These are phyloP conservation scores for Lipotes vexillifer DNA, from an alignment of 2,113 vertebrate species.

Conservation along the genomic window DNA sequence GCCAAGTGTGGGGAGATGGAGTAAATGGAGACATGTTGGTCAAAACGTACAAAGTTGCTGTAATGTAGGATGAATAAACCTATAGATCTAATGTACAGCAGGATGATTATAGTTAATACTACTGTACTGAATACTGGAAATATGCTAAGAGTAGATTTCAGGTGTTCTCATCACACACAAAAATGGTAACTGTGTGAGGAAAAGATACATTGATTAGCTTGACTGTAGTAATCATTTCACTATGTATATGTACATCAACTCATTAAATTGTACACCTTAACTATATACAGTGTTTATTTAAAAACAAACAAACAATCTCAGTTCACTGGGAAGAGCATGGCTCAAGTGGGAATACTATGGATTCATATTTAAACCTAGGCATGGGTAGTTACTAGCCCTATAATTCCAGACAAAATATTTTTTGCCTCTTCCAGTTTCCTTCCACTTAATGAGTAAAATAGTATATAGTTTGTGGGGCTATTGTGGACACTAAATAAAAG, in stretches of 20 bases:
- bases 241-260: neutral
- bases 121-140: neutral
- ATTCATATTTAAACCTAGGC: neutral
- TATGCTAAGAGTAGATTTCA: neutral
- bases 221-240: neutral
- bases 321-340: neutral
- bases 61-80: neutral
- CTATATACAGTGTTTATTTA: neutral
- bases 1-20: rapidly evolving
- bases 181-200: neutral
- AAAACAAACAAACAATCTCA: neutral
- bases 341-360: neutral
- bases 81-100: neutral
- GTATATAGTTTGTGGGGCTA: neutral
- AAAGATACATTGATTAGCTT: neutral
- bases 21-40: neutral
- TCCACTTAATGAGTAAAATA: neutral
- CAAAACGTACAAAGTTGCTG: neutral
- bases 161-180: neutral
- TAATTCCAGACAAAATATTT: neutral
- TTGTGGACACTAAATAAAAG: neutral
- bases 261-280: neutral
- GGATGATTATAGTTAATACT: neutral
- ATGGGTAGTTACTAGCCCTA: neutral
- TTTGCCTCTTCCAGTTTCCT: neutral